Evolutionary conservation across 2,888 invertebrate genomes (phyloP).

Genomic region (Drosophila monieri): DNA sequence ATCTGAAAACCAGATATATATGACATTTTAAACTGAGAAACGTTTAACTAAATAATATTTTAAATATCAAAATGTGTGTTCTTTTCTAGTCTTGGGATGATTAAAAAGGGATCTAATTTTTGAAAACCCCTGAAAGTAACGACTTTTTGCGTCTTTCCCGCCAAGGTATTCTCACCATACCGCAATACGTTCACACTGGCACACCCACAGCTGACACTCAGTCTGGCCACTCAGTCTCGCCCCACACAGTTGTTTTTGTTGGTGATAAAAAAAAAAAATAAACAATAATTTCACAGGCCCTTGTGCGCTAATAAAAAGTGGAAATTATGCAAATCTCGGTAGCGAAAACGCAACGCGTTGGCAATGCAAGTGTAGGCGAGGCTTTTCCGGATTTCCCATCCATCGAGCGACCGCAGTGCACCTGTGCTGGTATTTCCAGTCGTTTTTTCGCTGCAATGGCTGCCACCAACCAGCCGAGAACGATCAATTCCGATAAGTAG

Average conservation of each 20-base stretch:
- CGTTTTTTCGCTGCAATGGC: conserved; percentile 36
- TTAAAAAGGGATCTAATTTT: too few relatives aligned
- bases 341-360: conserved; percentile 46
- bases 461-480: conserved; percentile 34
- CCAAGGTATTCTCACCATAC: not conserved
- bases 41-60: conserved; percentile 43
- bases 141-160: not conserved
- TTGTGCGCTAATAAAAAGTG: conserved; percentile 27
- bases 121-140: not conserved
- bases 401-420: conserved; percentile 36
- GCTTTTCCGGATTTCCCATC: conserved; percentile 46
- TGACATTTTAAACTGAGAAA: conserved; percentile 33
- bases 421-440: conserved; percentile 61
- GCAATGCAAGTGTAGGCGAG: conserved; percentile 50
- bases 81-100: not conserved
- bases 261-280: conserved; percentile 23
- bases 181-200: conserved; percentile 5
- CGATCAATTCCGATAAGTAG: conserved; percentile 62
- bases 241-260: conserved; percentile 28
- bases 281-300: conserved; percentile 23
- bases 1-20: conserved; percentile 22
- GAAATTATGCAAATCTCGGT: conserved; percentile 61
- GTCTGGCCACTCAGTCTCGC: conserved; percentile 30
- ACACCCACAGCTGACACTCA: conserved; percentile 27
- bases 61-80: conserved; percentile 26